Base-by-base conservation (phyloP, 2,888 invertebrate genomes). In the Ecdyonurus torrentis region DNA sequence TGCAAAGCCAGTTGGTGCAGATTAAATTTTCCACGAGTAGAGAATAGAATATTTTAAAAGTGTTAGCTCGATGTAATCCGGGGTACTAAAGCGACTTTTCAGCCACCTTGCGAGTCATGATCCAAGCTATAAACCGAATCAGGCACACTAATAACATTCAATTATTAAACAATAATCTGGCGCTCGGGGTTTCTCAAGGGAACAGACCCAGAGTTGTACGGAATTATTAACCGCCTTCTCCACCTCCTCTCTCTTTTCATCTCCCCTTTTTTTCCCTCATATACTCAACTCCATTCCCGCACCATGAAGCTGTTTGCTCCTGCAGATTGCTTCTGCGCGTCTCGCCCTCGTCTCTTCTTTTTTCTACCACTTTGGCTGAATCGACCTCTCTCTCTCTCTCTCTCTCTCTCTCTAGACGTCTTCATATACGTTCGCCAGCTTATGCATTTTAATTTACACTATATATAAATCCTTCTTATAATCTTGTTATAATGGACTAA, bases 161-260 rank as follows among this genome's bases (percentile, higher is more conserved):
- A 62, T 62, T 62, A 62, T 62, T 62, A 62, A 62, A 62, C 62
- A 62, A 62, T 62, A 60, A 62, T 62, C 62, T 52, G 62, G 25
- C 25, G 23, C 55, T 55, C 7, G 55, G 50, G 55, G 7, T 55
- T 55, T 22, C 55, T 55, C 55, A 20, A 22, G 55, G 55, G 55
- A 55, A 20, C n/a, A 7, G 20, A 22, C 55, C 55, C 37, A 15
- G 15, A 15, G 37, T 10, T 55, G 55, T n/a, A n/a, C 55, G 55
- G 20, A 55, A 55, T 55, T 55, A 55, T 55, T 55, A 55, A 55
- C 55, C 55, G n/a, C 55, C 55, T 20, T 5, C 55, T 55, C 55
- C 55, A 10, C 55, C 55, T n/a, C 55, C 19, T n/a, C n/a, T n/a
- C n/a, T n/a, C n/a, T n/a, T n/a, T n/a, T n/a, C n/a, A n/a, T n/a